phyloP scores from a whole-genome alignment of 2,797 vertebrate species.

The Hozukius guyotensis region DNA sequence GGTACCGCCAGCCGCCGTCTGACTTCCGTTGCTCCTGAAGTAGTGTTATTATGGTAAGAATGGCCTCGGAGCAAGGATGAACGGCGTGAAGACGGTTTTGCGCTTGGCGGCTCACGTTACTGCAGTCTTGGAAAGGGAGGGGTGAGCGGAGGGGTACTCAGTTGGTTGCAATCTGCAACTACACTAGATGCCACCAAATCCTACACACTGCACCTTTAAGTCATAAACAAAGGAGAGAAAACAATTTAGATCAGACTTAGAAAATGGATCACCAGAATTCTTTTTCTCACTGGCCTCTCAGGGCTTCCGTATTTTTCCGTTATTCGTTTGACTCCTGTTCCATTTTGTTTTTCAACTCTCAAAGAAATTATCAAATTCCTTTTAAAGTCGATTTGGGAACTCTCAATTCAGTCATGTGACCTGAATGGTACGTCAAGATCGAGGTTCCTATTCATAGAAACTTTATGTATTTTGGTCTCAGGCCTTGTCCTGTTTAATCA shows the following conservation, averaged over 20 bases:
- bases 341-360: neutral
- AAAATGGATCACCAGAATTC: neutral
- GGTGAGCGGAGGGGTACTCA: neutral
- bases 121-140: neutral
- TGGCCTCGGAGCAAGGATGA: too few relatives aligned
- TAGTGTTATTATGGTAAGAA: too few relatives aligned
- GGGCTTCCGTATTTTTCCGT: neutral
- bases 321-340: neutral
- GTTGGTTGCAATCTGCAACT: neutral
- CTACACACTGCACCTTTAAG: neutral
- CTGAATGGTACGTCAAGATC: neutral
- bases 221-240: neutral
- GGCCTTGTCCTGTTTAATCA: conserved; percentile 26
- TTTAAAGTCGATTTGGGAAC: neutral
- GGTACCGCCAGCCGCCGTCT: too few relatives aligned
- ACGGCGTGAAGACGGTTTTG: neutral
- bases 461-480: neutral
- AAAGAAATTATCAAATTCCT: neutral
- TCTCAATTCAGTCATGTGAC: neutral
- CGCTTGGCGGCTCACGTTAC: neutral
- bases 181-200: neutral
- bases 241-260: neutral
- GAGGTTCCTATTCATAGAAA: neutral
- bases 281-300: neutral
- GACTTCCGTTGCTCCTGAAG: too few relatives aligned